Evolutionary conservation across 2,888 invertebrate species (phyloP).

Genomic region (Seira ritae): DNA sequence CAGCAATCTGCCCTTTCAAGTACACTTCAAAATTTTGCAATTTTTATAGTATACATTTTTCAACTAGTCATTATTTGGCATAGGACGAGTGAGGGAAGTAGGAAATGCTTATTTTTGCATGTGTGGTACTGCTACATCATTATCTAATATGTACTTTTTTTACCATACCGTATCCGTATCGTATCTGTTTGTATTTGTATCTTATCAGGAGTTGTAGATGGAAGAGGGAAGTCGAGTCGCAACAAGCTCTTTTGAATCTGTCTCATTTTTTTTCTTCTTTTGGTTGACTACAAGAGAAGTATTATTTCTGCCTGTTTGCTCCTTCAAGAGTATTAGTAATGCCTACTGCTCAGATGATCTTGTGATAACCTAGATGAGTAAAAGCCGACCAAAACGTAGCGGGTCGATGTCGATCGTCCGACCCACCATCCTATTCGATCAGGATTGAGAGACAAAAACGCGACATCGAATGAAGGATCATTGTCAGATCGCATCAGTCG

Average conservation of each 20-base stretch:
- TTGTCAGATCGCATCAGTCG: constrained; percentile 62
- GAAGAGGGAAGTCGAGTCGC: neutral
- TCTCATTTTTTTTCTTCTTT: neutral
- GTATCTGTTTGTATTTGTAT: neutral
- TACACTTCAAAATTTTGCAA: too few relatives aligned
- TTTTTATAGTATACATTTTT: too few relatives aligned
- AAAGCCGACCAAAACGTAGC: constrained; percentile 50
- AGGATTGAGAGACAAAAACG: constrained; percentile 55
- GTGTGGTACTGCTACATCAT: too few relatives aligned
- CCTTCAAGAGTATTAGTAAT: constrained; percentile 3
- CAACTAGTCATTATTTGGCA: too few relatives aligned
- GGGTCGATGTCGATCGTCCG: constrained; percentile 53
- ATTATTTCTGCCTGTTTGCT: neutral
- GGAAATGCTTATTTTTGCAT: too few relatives aligned
- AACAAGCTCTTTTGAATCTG: neutral
- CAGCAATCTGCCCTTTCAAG: too few relatives aligned
- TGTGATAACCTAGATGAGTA: constrained; percentile 57
- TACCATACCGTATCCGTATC: too few relatives aligned
- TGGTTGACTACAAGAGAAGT: neutral
- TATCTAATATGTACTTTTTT: too few relatives aligned
- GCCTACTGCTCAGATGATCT: constrained; percentile 52
- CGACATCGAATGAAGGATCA: constrained; percentile 64
- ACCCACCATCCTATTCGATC: constrained; percentile 48
- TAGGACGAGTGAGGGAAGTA: too few relatives aligned
- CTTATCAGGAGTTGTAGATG: neutral